These are phyloP conservation scores for Endotricha flammealis DNA, from an alignment of 2,888 invertebrate species.

Conservation along the genomic window DNA sequence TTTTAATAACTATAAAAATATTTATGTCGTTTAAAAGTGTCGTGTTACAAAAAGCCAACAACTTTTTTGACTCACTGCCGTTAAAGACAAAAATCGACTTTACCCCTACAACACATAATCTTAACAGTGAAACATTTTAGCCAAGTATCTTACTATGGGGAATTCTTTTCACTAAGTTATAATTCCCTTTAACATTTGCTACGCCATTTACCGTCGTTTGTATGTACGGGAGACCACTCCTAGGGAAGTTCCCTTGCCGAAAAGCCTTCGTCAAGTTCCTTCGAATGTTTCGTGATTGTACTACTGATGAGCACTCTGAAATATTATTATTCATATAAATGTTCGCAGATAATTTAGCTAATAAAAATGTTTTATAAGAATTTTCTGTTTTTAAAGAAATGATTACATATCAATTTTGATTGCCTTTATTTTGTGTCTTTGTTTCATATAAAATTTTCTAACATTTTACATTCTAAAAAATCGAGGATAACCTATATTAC, in stretches of 20 bases:
- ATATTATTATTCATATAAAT: conserved; percentile 30
- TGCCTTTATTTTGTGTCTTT: too few species aligned
- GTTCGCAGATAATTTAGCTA: conserved; percentile 4
- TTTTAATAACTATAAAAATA: too few species aligned
- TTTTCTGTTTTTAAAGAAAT: too few species aligned
- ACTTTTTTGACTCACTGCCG: too few species aligned
- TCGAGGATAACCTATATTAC: too few species aligned
- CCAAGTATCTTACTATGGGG: conserved; percentile 16
- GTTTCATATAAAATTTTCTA: too few species aligned
- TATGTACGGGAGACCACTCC: conserved; percentile 53
- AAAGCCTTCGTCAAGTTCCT: conserved; percentile 72
- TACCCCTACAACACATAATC: conserved; percentile 7
- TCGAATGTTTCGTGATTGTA: conserved; percentile 65
- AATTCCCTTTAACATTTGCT: conserved; percentile 40
- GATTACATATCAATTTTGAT: too few species aligned
- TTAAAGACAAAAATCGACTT: too few species aligned
- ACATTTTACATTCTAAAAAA: too few species aligned
- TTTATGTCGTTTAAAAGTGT: too few species aligned
- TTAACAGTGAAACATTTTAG: conserved; percentile 8
- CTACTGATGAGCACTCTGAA: conserved; percentile 49
- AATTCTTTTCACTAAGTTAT: conserved; percentile 34
- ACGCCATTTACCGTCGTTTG: conserved; percentile 57
- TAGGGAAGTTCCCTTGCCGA: conserved; percentile 60
- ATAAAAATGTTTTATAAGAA: too few species aligned
- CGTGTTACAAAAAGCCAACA: too few species aligned